These are phyloP conservation scores for Coptodon bakossiorum DNA, from an alignment of 2,113 vertebrate genomes.

Conservation along the genomic window DNA sequence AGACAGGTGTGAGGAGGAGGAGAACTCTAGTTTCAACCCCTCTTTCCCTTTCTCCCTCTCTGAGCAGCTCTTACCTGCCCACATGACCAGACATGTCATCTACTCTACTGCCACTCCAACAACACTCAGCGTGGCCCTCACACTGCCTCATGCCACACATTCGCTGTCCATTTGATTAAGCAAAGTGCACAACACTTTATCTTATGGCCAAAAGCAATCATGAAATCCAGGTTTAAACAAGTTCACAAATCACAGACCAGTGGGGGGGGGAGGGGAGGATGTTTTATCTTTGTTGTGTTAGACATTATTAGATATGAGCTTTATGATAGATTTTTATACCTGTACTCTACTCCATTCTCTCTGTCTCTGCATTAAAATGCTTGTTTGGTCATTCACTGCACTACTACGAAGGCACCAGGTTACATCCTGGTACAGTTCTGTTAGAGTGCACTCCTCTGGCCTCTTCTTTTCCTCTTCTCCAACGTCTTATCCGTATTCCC, in stretches of 20 bases:
- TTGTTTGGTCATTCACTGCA: background rate
- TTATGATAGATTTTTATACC: background rate
- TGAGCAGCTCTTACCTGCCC: slow-evolving; percentile 44
- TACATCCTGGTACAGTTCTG: background rate
- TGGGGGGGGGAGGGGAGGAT: accelerated
- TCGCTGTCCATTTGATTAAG: background rate
- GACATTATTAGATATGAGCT: background rate
- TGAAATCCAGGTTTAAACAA: background rate
- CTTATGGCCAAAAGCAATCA: background rate
- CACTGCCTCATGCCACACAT: background rate
- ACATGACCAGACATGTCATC: slow-evolving; percentile 75
- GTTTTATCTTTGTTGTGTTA: background rate
- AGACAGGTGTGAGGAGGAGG: slow-evolving; percentile 40
- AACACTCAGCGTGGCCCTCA: background rate
- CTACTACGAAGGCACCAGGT: background rate
- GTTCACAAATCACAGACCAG: background rate
- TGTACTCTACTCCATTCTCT: background rate
- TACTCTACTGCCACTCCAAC: background rate
- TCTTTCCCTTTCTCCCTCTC: background rate
- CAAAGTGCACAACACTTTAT: background rate
- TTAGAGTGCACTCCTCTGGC: background rate
- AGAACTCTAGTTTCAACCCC: slow-evolving; percentile 36
- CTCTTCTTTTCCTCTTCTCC: background rate
- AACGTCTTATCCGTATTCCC: background rate
- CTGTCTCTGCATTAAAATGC: background rate